These are phyloP conservation scores for Epizoanthus scotinus DNA, from an alignment of 92 coral and sea anemone species.

Conservation along the genomic window DNA sequence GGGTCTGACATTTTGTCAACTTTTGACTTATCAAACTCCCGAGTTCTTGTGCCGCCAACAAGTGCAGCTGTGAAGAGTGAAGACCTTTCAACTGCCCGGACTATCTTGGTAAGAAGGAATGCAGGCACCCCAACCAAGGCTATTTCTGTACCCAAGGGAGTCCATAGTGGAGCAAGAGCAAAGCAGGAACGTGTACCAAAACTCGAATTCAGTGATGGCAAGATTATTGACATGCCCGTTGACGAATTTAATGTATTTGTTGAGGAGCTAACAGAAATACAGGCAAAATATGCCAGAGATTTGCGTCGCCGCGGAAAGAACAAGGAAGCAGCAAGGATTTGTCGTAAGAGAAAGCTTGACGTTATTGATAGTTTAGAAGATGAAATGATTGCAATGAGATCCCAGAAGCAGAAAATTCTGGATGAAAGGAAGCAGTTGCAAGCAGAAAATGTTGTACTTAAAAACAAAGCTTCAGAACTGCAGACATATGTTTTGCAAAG, in stretches of 20 bases:
- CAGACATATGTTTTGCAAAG: constrained; percentile 64
- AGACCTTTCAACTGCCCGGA: background rate
- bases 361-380: constrained; percentile 71
- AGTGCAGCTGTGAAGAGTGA: constrained; percentile 19
- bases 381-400: constrained; percentile 52
- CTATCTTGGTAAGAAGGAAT: background rate
- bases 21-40: constrained; percentile 4
- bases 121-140: constrained; percentile 18
- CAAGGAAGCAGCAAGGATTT: constrained; percentile 93
- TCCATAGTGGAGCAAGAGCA: constrained; percentile 42
- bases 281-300: constrained; percentile 80
- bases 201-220: constrained; percentile 64
- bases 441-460: constrained; percentile 70
- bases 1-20: constrained; percentile 8
- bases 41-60: constrained; percentile 5
- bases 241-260: constrained; percentile 72
- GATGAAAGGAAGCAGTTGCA: constrained; percentile 66
- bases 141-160: constrained; percentile 47
- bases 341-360: constrained; percentile 94
- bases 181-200: constrained; percentile 35
- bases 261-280: constrained; percentile 60
- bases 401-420: constrained; percentile 62
- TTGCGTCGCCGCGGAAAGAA: constrained; percentile 93
- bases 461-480: constrained; percentile 71
- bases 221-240: constrained; percentile 84